These are phyloP conservation scores for Cynopterus brachyotis DNA, from an alignment of 2,113 vertebrate species.

Conservation along the genomic window DNA sequence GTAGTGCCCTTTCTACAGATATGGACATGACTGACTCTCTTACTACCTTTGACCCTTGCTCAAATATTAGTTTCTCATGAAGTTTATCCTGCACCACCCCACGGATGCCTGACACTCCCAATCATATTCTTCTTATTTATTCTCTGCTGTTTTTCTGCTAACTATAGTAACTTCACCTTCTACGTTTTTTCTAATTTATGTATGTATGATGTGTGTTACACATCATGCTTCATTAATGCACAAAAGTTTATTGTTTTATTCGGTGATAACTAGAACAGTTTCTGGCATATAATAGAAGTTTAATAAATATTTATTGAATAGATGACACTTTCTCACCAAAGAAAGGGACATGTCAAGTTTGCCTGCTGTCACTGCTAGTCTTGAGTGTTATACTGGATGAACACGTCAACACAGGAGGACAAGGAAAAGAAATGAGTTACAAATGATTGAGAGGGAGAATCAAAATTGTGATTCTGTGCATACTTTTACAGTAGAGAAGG, in stretches of 20 bases:
- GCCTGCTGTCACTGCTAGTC: background rate
- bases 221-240: background rate
- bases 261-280: background rate
- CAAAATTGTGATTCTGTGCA: background rate
- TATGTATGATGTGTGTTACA: background rate
- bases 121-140: background rate
- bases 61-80: background rate
- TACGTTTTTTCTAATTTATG: background rate
- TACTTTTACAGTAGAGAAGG: background rate
- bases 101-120: background rate
- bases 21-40: background rate
- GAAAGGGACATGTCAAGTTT: background rate
- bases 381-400: background rate
- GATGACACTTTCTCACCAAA: background rate
- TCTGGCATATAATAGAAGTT: background rate
- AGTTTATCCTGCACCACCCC: rapidly evolving
- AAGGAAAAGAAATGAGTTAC: background rate
- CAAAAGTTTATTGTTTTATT: background rate
- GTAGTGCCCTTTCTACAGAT: background rate
- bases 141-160: background rate
- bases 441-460: background rate
- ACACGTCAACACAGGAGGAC: background rate
- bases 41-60: background rate
- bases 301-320: background rate
- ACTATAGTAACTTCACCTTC: background rate